Conservation (phyloP, 2,113 vertebrate genomes). For the Zapornia atra region DNA sequence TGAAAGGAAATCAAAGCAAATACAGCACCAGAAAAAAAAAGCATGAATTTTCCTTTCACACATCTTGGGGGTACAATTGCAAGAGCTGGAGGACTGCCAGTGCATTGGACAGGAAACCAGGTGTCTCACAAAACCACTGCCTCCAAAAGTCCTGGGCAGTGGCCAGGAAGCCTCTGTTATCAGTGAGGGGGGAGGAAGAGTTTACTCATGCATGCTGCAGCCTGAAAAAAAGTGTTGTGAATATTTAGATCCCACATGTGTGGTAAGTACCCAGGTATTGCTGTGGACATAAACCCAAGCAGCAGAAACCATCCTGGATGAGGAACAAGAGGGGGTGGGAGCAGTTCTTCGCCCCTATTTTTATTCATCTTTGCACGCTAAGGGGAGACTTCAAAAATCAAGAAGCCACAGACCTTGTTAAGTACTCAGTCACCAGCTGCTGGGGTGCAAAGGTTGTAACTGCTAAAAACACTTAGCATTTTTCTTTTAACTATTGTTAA, state of each 20-base stretch:
- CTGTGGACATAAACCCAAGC: not conserved
- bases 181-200: not conserved
- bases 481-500: not conserved
- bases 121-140: not conserved
- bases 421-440: not conserved
- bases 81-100: not conserved
- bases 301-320: not conserved
- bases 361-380: not conserved
- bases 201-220: not conserved
- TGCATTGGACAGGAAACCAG: not conserved
- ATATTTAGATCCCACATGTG: not conserved
- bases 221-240: not conserved
- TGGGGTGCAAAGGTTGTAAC: not conserved
- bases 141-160: not conserved
- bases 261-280: not conserved
- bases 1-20: constrained; percentile 20
- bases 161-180: not conserved
- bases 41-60: not conserved
- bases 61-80: not conserved
- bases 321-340: not conserved
- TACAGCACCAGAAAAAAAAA: not conserved
- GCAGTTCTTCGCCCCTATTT: not conserved
- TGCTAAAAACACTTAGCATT: not conserved
- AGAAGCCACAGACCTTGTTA: not conserved
- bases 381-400: not conserved